A percentile compares a stretch with the other conserved stretches of the same genome.
Conservation (phyloP, 2,113 vertebrate species). For the Meles meles region DNA sequence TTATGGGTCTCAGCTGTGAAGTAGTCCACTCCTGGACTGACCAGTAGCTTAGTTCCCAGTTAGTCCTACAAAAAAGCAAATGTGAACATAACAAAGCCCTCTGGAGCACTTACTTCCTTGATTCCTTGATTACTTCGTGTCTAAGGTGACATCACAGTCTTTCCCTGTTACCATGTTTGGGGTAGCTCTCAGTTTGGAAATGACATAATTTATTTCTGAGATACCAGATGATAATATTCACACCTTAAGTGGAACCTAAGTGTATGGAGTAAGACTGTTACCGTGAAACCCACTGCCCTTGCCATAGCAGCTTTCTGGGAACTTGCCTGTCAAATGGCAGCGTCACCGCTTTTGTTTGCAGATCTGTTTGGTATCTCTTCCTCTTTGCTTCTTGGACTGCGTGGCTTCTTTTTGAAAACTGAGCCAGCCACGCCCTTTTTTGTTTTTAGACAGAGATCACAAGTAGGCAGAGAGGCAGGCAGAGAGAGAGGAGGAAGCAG, state of each 20-base stretch:
- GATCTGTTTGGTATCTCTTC: neutral
- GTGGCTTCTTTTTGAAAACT: neutral
- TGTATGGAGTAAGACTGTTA: neutral
- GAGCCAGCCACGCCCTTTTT: neutral
- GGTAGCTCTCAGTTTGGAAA: neutral
- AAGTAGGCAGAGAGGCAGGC: no score
- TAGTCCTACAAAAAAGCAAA: neutral
- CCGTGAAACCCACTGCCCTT: neutral
- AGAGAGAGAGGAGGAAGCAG: no score
- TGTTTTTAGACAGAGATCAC: neutral
- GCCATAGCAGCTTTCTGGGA: neutral
- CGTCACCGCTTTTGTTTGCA: neutral
- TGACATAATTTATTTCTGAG: neutral
- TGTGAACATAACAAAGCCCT: neutral
- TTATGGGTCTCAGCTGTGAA: neutral
- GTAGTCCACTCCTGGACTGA: neutral
- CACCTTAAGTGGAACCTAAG: neutral
- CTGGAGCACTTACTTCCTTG: neutral
- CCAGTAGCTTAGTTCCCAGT: neutral
- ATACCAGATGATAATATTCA: neutral
- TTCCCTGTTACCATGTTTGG: accelerated
- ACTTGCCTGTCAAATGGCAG: neutral
- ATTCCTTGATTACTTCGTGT: neutral
- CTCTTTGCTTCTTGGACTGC: neutral
- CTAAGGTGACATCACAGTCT: neutral